phyloP scores from a whole-genome alignment of 53 echinoderm and acorn worm genomes.

The Holothuria scabra region DNA sequence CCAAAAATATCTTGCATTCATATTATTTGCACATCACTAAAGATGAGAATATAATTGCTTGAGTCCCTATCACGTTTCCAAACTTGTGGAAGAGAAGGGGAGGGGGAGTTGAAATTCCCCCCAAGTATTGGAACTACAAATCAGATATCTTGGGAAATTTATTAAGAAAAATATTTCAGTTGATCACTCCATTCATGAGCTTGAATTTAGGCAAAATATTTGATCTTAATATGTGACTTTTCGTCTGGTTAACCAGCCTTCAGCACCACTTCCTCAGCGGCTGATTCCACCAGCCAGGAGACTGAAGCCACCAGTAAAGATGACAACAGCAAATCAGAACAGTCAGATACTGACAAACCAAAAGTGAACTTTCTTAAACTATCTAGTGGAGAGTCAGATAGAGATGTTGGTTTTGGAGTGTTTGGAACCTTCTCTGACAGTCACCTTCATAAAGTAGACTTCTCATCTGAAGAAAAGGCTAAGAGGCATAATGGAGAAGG shows the following conservation, averaged over 20 bases:
- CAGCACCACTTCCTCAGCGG: neutral
- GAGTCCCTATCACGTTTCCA: too few relatives aligned
- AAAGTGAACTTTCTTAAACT: constrained; percentile 73
- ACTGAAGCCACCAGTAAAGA: neutral
- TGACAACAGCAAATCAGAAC: constrained; percentile 5
- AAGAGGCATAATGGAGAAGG: constrained; percentile 60
- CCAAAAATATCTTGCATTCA: too few relatives aligned
- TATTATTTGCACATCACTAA: too few relatives aligned
- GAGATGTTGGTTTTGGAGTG: constrained; percentile 87
- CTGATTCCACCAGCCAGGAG: constrained; percentile 50
- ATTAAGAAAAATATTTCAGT: too few relatives aligned
- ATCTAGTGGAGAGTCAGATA: constrained; percentile 56
- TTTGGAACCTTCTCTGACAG: constrained; percentile 82
- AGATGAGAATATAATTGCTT: too few relatives aligned
- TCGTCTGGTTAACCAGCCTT: neutral
- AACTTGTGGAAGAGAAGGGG: too few relatives aligned
- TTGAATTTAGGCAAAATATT: neutral
- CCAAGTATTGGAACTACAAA: too few relatives aligned
- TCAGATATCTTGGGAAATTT: too few relatives aligned
- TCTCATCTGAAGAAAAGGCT: constrained; percentile 40
- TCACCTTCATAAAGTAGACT: constrained; percentile 61
- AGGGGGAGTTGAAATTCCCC: too few relatives aligned
- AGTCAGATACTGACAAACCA: constrained; percentile 30
- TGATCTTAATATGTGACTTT: neutral
- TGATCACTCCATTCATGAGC: too few relatives aligned